phyloP scores from a whole-genome alignment of 1,140 invertebrate genomes.

The Bombus waltoni region DNA sequence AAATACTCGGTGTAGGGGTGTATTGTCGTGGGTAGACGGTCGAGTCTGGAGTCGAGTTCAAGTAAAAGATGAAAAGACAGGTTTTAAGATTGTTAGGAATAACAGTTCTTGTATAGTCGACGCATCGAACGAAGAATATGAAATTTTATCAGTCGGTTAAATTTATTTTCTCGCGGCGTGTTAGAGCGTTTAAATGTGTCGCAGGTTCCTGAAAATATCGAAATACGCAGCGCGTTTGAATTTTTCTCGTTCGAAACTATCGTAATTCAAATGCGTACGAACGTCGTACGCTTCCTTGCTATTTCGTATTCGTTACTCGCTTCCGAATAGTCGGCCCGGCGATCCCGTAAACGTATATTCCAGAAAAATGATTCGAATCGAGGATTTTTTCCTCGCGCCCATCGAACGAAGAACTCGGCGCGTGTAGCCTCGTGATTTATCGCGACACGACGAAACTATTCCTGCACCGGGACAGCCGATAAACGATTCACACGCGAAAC shows the following conservation, averaged over 20 bases:
- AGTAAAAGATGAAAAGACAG: neutral
- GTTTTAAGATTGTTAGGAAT: too few species aligned
- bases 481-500: constrained; percentile 20
- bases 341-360: too few species aligned
- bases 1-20: neutral
- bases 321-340: too few species aligned
- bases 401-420: neutral
- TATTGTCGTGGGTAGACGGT: neutral
- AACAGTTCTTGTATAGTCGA: neutral
- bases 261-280: neutral
- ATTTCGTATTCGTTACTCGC: neutral
- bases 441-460: constrained; percentile 26
- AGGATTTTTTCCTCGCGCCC: neutral
- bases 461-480: neutral
- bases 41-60: neutral
- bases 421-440: constrained; percentile 29
- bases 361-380: constrained; percentile 2
- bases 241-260: neutral
- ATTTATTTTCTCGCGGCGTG: neutral
- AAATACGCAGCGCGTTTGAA: neutral
- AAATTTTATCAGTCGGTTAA: neutral
- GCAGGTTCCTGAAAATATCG: neutral
- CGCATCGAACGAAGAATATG: neutral
- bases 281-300: neutral
- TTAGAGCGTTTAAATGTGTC: too few species aligned